Conservation (phyloP, 2,888 invertebrate species). For the Prosapia bicincta region DNA sequence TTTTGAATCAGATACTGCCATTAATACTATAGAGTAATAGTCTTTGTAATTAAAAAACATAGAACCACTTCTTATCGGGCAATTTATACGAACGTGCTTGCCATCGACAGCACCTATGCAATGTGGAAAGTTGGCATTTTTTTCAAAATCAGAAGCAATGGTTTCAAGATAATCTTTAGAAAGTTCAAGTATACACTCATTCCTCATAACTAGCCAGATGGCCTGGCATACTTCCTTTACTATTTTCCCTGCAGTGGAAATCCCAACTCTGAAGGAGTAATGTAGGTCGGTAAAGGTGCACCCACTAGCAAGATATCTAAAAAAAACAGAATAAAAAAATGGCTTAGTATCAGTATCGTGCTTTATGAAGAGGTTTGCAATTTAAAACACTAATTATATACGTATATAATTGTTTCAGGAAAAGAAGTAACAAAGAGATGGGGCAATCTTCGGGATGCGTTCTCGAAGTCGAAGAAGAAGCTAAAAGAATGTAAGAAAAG, state of each 20-base stretch:
- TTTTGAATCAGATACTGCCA: constrained; percentile 23
- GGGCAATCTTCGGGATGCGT: no score
- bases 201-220: no score
- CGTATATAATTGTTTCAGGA: constrained; percentile 8
- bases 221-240: no score
- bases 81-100: constrained; percentile 34
- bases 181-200: constrained; percentile 33
- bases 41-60: no score
- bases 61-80: constrained; percentile 34
- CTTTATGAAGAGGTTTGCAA: not conserved
- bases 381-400: not conserved
- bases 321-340: constrained; percentile 27
- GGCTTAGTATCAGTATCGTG: constrained; percentile 8
- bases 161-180: constrained; percentile 30
- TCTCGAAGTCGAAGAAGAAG: constrained; percentile 11
- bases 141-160: constrained; percentile 36
- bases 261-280: no score
- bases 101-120: no score
- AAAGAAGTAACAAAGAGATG: constrained; percentile 18
- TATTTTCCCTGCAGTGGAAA: no score
- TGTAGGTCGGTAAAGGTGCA: no score
- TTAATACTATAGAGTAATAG: constrained; percentile 13
- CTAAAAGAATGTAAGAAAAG: constrained; percentile 16
- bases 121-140: constrained; percentile 34
- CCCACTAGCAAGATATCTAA: constrained; percentile 37